Base-by-base conservation (phyloP, 2,113 vertebrate species). In the Engraulis encrasicolus region DNA sequence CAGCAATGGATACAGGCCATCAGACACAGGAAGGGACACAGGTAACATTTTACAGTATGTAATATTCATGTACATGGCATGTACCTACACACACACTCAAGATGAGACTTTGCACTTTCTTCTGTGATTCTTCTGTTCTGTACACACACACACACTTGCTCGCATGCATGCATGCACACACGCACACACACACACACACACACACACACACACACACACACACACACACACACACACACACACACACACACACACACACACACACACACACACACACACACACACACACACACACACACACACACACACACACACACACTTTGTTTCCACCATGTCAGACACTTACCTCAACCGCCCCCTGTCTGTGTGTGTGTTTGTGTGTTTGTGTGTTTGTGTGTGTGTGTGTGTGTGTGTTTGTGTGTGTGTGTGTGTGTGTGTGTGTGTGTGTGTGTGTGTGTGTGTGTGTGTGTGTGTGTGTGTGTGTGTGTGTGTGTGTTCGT, bases 341-440 rank as follows among this genome's bases (percentile, higher is more conserved):
- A 86, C 84, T 87, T 79, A 85, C 87, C 87, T 87, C 84, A 77
- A 85, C 81, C 81, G 36, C 48, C 83, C 83, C 81, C 78, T 81
- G 40, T 81, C 58, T 45, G 38, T 78, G 49, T 83, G 78, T 38
- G 7, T 87, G 80, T 89, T 1, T 52, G 23, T 66, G 23, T 27
- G 23, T 66, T n/a, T 80, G 23, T 66, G 23, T 66, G 58, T 61
- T 20, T 61, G n/a, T 61, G 58, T 61, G 58, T 61, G 58, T 66
- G 78, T 38, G 7, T 87, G 80, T 89, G 12, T 52, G 23, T 66
- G 23, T 27, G 23, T 66, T n/a, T 80, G 23, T 66, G 23, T 66
- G 58, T 61, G 58, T 61, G n/a, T 61, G 58, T 61, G 58, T 61
- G 58, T 61, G 20, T 23, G n/a, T 61, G 58, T 61, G 58, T 61